These are phyloP conservation scores for Malacosoma neustria DNA, from an alignment of 2,888 invertebrate genomes.

Conservation along the genomic window DNA sequence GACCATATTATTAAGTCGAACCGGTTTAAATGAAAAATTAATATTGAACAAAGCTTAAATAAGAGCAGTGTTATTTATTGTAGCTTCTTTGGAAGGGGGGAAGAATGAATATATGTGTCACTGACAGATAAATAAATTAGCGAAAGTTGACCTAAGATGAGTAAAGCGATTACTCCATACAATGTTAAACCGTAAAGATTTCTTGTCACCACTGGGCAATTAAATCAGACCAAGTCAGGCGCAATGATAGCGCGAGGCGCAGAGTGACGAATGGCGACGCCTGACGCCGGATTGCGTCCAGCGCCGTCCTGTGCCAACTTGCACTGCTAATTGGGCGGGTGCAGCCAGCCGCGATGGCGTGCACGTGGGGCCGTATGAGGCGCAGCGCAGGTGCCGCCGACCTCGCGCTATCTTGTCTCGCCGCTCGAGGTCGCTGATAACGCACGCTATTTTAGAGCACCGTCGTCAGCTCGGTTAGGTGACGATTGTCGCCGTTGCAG, in stretches of 20 bases:
- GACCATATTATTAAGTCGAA: too few species aligned
- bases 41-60: too few species aligned
- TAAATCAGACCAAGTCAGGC: slow-evolving; percentile 7
- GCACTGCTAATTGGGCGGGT: slow-evolving; percentile 29
- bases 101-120: too few species aligned
- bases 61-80: too few species aligned
- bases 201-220: background rate
- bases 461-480: slow-evolving; percentile 36
- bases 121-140: too few species aligned
- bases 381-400: slow-evolving; percentile 61
- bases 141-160: too few species aligned
- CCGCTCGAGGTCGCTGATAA: slow-evolving; percentile 69
- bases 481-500: slow-evolving; percentile 53
- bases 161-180: too few species aligned
- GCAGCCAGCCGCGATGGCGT: slow-evolving; percentile 34
- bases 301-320: background rate
- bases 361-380: slow-evolving; percentile 60
- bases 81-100: too few species aligned
- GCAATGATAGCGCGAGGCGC: slow-evolving; percentile 9
- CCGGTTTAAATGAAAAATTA: too few species aligned
- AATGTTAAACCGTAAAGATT: too few species aligned
- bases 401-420: slow-evolving; percentile 69
- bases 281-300: slow-evolving; percentile 1
- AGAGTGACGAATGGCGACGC: background rate
- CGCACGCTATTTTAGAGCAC: slow-evolving; percentile 62